Evolutionary conservation across 2,888 invertebrate species (phyloP).

Genomic region (Harmothoe impar): DNA sequence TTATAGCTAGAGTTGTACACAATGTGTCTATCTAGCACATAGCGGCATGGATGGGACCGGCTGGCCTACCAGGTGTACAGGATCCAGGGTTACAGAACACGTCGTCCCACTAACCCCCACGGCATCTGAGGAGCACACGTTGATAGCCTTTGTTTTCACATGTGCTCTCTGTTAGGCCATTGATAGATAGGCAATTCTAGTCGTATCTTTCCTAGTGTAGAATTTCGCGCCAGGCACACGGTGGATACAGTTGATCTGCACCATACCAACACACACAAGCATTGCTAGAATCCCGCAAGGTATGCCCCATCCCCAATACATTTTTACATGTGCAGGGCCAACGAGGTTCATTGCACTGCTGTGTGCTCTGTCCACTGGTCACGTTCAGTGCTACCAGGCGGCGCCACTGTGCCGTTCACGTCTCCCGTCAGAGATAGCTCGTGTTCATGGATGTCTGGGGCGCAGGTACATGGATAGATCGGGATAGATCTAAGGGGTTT

Average conservation of each 20-base stretch:
- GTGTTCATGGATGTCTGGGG: too few species aligned
- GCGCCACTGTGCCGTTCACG: background rate
- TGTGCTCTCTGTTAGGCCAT: slow-evolving; percentile 38
- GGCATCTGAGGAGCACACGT: background rate
- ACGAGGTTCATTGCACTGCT: background rate
- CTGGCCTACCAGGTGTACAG: background rate
- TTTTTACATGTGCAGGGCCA: background rate
- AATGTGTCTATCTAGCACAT: too few species aligned
- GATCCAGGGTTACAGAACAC: background rate
- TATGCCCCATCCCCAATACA: too few species aligned
- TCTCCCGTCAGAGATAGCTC: too few species aligned
- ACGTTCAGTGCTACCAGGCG: slow-evolving; percentile 7
- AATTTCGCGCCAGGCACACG: slow-evolving; percentile 50
- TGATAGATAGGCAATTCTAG: background rate
- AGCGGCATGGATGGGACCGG: too few species aligned
- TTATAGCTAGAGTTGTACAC: too few species aligned
- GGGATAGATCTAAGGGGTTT: too few species aligned
- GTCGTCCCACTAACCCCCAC: background rate
- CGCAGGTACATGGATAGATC: too few species aligned
- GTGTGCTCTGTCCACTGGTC: background rate
- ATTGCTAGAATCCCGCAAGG: background rate
- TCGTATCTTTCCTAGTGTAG: slow-evolving; percentile 39
- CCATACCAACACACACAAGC: background rate
- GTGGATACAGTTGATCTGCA: slow-evolving; percentile 19
- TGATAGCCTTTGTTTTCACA: slow-evolving; percentile 59